Evolutionary conservation across 2,888 invertebrate genomes (phyloP).

Genomic region (Tiliacea citrago): DNA sequence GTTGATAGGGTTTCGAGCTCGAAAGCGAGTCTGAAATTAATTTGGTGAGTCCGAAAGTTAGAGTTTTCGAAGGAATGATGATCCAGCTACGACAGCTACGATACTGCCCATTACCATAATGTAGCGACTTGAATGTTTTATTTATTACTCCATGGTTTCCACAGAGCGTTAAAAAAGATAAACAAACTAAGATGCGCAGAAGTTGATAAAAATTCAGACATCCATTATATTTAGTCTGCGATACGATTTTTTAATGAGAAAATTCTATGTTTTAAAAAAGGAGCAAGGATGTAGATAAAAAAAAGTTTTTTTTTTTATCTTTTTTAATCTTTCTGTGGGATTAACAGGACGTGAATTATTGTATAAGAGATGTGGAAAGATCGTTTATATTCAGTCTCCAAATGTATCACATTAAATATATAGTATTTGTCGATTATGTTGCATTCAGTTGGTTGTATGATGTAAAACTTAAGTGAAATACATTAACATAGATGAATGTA

Average conservation of each 20-base stretch:
- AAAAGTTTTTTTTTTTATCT: slow-evolving; percentile 2
- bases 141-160: slow-evolving; percentile 13
- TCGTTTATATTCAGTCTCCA: slow-evolving; percentile 16
- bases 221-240: not conserved
- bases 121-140: slow-evolving; percentile 5
- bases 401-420: slow-evolving; percentile 48
- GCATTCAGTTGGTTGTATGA: slow-evolving; percentile 62
- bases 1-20: slow-evolving; percentile 1
- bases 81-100: too few species aligned
- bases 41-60: not conserved
- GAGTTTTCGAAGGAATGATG: too few species aligned
- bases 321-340: slow-evolving; percentile 7
- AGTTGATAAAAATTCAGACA: not conserved
- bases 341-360: slow-evolving; percentile 20
- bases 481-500: slow-evolving; percentile 73
- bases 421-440: slow-evolving; percentile 43
- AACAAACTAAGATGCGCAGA: not conserved
- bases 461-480: slow-evolving; percentile 76
- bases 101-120: slow-evolving; percentile 4
- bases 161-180: slow-evolving; percentile 3
- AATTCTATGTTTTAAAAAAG: not conserved
- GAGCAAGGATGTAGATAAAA: not conserved
- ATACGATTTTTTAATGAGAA: slow-evolving; percentile 12
- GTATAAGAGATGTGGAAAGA: slow-evolving; percentile 13
- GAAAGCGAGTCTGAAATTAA: not conserved